These are phyloP conservation scores for Rhynchomys soricoides DNA, from an alignment of 2,113 vertebrate genomes.

Conservation along the genomic window DNA sequence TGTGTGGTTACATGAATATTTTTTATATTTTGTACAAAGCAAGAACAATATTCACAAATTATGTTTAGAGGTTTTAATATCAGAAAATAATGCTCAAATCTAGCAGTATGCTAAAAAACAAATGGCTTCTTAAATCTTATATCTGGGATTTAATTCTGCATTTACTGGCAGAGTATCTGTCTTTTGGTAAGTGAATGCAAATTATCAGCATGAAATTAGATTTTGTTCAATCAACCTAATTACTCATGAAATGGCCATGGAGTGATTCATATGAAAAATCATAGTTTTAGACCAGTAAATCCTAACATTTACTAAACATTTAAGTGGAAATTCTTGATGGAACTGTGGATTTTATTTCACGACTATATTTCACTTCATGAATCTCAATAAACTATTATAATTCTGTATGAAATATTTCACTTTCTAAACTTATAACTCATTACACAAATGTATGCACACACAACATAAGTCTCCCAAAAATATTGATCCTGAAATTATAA, in stretches of 20 bases:
- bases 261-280: not conserved
- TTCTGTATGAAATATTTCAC: not conserved
- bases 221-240: conserved; percentile 76
- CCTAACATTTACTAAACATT: conserved; percentile 8
- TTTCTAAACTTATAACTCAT: not conserved
- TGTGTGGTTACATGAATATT: not conserved
- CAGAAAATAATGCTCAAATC: not conserved
- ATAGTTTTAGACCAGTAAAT: conserved; percentile 68
- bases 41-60: conserved; percentile 35
- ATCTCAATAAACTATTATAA: not conserved
- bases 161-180: conserved; percentile 60
- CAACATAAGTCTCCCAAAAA: not conserved
- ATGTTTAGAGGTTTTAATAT: not conserved
- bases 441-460: not conserved
- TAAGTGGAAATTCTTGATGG: conserved; percentile 24
- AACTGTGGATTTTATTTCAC: not conserved
- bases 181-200: conserved; percentile 64
- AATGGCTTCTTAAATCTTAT: not conserved
- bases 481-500: not conserved
- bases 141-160: conserved; percentile 57
- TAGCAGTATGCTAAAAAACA: not conserved
- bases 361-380: not conserved
- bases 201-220: conserved; percentile 59
- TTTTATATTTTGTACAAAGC: not conserved
- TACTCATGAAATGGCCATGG: conserved; percentile 74